Evolutionary conservation across 1,140 invertebrate genomes (phyloP), one percentile per base, ranked within the genome.

Genomic region (Polypedilum pembai): DNA sequence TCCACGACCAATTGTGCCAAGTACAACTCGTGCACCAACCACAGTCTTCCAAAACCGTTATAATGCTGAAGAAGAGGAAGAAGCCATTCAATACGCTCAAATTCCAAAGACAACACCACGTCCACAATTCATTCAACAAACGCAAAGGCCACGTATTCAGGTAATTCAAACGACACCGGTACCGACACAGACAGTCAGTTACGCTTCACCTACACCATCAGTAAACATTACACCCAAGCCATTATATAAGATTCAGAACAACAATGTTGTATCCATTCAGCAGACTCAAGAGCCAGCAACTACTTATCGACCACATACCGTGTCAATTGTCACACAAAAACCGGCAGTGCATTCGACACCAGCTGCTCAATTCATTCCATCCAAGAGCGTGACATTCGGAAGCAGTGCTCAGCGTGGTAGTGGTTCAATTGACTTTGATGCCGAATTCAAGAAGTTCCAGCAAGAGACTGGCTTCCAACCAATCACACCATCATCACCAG

Each of bases 391-490:
- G 40, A 78, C 83, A 75, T 69, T 69, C 7, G 65, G 17, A 20
- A 76, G 75, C 74, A 74, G 78, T 73, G 69, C 76, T 80, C 24
- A 80, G 81, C 80, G 40, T 80, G 24, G 24, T 33, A 33, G 24
- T 83, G 18, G 81, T 85, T 74, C 85, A 86, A 85, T 91, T 45
- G 88, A 90, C 80, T 91, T 91, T 74, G 89, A 89, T 45, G 87
- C 87, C 10, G 90, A 91, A 81, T 88, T 92, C 76, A 89, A 90
- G 72, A 90, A 89, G 77, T 92, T 91, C 85, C 89, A 91, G 77
- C 86, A 90, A 76, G 89, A 90, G n/a, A 89, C 90, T 76, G 87
- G 87, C 78, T 82, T 86, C 7, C 83, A 82, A n/a, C 83, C 83
- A n/a, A 79, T 81, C 10, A 74, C 75, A 8, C 2, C 75, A 73